phyloP scores from a whole-genome alignment of 2,888 invertebrate species.

The Cactoblastis cactorum region DNA sequence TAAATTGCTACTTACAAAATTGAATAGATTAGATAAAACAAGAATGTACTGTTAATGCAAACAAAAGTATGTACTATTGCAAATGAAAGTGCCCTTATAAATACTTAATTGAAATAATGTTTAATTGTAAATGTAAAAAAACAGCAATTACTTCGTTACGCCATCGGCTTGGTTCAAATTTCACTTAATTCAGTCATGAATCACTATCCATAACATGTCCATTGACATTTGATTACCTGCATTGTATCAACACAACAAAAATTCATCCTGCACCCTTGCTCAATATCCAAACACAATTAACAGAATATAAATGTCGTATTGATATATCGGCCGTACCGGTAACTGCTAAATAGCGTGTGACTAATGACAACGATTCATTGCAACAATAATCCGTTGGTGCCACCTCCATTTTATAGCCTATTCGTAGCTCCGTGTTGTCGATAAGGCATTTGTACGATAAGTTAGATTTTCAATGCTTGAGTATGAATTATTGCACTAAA shows the following conservation, averaged over 20 bases:
- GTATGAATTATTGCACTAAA: conserved; percentile 5
- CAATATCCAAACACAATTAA: conserved; percentile 63
- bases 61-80: too few species aligned
- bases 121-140: too few species aligned
- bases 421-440: conserved; percentile 9
- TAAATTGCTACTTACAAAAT: too few species aligned
- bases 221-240: neutral
- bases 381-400: conserved; percentile 9
- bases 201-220: neutral
- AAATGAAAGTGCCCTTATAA: too few species aligned
- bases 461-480: conserved; percentile 14
- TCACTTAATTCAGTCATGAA: neutral
- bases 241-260: conserved; percentile 14
- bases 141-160: too few species aligned
- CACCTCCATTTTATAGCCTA: conserved; percentile 10
- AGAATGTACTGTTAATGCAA: too few species aligned
- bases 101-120: too few species aligned
- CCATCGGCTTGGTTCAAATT: neutral
- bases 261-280: conserved; percentile 28
- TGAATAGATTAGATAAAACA: too few species aligned
- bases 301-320: conserved; percentile 73
- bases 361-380: conserved; percentile 44
- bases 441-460: conserved; percentile 13
- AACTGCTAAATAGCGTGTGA: conserved; percentile 77
- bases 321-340: conserved; percentile 65